Evolutionary conservation across 2,888 invertebrate genomes (phyloP).

Genomic region (Nezara viridula): DNA sequence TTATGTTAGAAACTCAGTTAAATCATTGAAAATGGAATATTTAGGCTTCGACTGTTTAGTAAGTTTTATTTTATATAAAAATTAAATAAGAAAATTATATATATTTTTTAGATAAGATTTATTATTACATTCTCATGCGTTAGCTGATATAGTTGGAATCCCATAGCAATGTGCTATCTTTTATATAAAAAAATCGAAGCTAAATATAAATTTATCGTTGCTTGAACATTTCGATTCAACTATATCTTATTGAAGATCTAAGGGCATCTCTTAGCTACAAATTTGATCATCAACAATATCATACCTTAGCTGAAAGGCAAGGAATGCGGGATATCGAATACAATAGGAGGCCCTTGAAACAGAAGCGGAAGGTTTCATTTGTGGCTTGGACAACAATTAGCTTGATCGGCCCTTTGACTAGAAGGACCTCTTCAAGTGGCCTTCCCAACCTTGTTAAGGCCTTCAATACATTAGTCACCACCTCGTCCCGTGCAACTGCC

Average conservation of each 20-base stretch:
- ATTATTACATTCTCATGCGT: too few species aligned
- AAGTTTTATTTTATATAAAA: too few species aligned
- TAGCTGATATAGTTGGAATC: too few species aligned
- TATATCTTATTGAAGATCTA: background rate
- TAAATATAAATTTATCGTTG: too few species aligned
- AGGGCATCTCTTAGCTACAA: background rate
- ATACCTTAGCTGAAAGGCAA: background rate
- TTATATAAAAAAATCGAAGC: too few species aligned
- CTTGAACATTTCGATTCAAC: too few species aligned
- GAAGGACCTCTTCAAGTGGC: background rate
- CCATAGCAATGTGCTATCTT: too few species aligned
- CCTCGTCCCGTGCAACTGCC: background rate
- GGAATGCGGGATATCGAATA: background rate
- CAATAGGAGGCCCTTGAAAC: background rate
- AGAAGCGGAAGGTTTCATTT: conserved; percentile 35
- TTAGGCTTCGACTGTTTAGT: too few species aligned
- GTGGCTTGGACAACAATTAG: conserved; percentile 37
- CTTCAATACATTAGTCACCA: background rate
- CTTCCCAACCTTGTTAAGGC: background rate
- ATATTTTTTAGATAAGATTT: too few species aligned
- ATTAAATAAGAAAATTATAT: too few species aligned
- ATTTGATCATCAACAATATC: background rate
- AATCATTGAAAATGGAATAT: too few species aligned
- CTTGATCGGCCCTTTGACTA: conserved; percentile 31
- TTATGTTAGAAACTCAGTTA: too few species aligned